These are phyloP conservation scores for Coelopa frigida DNA, from an alignment of 1,140 invertebrate genomes.

Conservation along the genomic window DNA sequence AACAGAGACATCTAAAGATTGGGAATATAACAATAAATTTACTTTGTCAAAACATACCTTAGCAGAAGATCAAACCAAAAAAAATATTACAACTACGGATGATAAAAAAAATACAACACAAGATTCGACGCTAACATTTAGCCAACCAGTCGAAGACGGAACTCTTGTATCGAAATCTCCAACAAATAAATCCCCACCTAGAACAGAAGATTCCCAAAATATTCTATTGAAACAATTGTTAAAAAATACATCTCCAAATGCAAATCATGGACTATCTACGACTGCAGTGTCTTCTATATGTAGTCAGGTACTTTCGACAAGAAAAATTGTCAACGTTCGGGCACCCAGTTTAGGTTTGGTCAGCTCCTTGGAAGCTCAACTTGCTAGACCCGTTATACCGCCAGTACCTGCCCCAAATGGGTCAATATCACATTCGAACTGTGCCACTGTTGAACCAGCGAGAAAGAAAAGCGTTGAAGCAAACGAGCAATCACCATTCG, in stretches of 20 bases:
- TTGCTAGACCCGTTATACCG: constrained; percentile 62
- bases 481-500: not conserved
- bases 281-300: not conserved
- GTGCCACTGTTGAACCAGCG: constrained; percentile 38
- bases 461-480: constrained; percentile 8
- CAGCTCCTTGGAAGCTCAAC: constrained; percentile 63
- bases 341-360: constrained; percentile 59
- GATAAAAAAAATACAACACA: no score
- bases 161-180: no score
- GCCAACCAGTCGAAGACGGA: constrained; percentile 9
- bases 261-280: constrained; percentile 15
- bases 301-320: constrained; percentile 46
- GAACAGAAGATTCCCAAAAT: constrained; percentile 75
- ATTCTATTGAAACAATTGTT: constrained; percentile 82
- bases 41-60: no score
- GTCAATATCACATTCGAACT: constrained; percentile 14
- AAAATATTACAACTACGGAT: no score
- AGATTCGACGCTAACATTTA: not conserved
- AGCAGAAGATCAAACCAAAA: no score
- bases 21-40: no score
- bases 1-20: no score
- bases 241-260: constrained; percentile 73
- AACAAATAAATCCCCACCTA: no score
- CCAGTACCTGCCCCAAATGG: constrained; percentile 47
- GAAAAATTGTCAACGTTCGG: constrained; percentile 46